These are phyloP conservation scores for Melanargia galathea DNA, from an alignment of 2,888 invertebrate species.

Conservation along the genomic window DNA sequence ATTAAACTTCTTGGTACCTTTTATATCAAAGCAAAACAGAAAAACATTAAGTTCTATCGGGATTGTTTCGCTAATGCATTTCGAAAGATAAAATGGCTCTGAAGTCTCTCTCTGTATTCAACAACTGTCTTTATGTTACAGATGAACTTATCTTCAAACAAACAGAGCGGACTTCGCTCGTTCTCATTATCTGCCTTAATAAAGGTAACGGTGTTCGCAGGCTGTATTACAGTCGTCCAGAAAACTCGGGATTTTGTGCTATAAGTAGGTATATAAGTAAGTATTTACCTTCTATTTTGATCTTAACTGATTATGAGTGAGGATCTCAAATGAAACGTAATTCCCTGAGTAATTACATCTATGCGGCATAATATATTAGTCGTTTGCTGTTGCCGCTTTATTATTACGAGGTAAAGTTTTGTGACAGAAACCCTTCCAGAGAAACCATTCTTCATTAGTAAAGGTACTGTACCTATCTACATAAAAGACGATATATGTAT, in stretches of 20 bases:
- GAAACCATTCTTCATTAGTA: too few species aligned
- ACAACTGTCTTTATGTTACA: slow-evolving; percentile 25
- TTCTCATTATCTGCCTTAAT: slow-evolving; percentile 37
- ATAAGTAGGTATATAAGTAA: not conserved
- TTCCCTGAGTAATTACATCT: not conserved
- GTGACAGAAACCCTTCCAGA: too few species aligned
- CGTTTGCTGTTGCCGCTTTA: not conserved
- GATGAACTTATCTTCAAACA: slow-evolving; percentile 34
- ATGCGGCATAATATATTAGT: not conserved
- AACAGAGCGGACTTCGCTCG: slow-evolving; percentile 36
- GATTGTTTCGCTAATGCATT: slow-evolving; percentile 11
- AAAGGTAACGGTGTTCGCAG: slow-evolving; percentile 33
- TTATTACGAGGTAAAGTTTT: not conserved
- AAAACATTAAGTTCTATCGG: slow-evolving; percentile 1
- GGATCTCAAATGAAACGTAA: not conserved
- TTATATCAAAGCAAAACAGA: not conserved
- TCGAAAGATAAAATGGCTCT: slow-evolving; percentile 10
- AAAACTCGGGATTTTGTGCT: slow-evolving; percentile 2
- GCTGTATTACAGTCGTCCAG: slow-evolving; percentile 31
- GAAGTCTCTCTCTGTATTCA: slow-evolving; percentile 21
- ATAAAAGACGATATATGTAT: too few species aligned
- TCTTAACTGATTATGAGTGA: not conserved
- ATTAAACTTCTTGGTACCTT: too few species aligned
- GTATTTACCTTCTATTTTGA: not conserved
- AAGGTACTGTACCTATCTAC: too few species aligned